phyloP scores from a whole-genome alignment of 2,888 invertebrate genomes.

The Meghimatium bilineatum region DNA sequence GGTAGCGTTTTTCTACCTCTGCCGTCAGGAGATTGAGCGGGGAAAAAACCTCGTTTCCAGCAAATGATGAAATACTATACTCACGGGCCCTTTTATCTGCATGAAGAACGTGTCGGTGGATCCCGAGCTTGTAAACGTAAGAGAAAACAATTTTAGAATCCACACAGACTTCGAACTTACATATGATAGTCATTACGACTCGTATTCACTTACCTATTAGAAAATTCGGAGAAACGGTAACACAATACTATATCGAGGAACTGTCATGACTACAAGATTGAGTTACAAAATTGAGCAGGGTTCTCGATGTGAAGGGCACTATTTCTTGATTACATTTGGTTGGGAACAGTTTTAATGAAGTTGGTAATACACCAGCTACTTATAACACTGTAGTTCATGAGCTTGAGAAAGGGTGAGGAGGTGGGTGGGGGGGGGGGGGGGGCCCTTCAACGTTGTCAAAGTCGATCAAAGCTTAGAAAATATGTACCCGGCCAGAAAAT shows the following conservation, averaged over 20 bases:
- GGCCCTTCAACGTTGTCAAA: no score
- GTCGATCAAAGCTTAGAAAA: no score
- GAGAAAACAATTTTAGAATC: constrained; percentile 27
- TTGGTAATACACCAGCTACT: no score
- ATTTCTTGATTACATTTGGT: constrained; percentile 14
- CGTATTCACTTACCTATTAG: constrained; percentile 35
- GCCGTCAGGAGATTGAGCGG: constrained; percentile 24
- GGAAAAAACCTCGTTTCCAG: constrained; percentile 1
- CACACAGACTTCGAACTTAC: neutral
- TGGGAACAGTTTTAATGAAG: neutral
- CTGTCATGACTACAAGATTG: neutral
- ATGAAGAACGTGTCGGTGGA: constrained; percentile 14
- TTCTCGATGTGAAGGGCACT: neutral
- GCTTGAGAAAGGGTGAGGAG: no score
- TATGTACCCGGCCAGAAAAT: no score
- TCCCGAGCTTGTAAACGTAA: neutral
- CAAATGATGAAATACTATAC: constrained; percentile 38
- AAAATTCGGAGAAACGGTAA: neutral
- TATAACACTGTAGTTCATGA: no score
- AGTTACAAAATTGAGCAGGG: neutral
- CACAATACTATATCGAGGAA: neutral
- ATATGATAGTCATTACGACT: constrained; percentile 21
- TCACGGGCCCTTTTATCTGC: constrained; percentile 8
- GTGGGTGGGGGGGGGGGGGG: no score
- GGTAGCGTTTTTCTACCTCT: constrained; percentile 48